Evolutionary conservation across 2,797 vertebrate genomes (phyloP).

Genomic region (Psittacula derbiana): DNA sequence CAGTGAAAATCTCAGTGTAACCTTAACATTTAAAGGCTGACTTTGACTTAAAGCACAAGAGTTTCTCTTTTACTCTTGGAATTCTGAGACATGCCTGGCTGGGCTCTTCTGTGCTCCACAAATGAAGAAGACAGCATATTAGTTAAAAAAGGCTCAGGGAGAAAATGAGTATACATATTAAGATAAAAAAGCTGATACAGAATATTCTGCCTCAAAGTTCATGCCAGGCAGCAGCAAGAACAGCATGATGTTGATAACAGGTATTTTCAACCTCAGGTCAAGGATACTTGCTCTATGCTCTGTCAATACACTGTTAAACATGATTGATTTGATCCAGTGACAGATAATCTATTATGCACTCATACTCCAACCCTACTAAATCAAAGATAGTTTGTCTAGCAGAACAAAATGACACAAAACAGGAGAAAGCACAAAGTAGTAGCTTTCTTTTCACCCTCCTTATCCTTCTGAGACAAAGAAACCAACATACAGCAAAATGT

Average conservation of each 20-base stretch:
- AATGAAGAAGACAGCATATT: not conserved
- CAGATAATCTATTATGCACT: conserved; percentile 55
- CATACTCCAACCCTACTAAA: conserved; percentile 47
- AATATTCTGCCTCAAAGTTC: not conserved
- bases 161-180: not conserved
- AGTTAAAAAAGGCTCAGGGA: not conserved
- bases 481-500: not conserved
- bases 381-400: conserved; percentile 39
- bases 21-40: not conserved
- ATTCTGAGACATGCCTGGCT: rapidly evolving
- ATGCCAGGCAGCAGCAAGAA: not conserved
- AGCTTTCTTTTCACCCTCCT: not conserved
- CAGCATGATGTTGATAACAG: not conserved
- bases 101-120: not conserved
- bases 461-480: not conserved
- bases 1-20: not conserved
- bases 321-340: conserved; percentile 46
- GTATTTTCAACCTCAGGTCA: conserved; percentile 46
- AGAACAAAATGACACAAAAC: conserved; percentile 30
- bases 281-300: conserved; percentile 44
- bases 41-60: not conserved
- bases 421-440: not conserved
- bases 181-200: not conserved
- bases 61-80: not conserved
- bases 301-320: conserved; percentile 47